Percentiles rank a stretch among this genome's conserved stretches.
Evolutionary conservation across 2,113 vertebrate species (phyloP).

Genomic region (Bettongia penicillata): DNA sequence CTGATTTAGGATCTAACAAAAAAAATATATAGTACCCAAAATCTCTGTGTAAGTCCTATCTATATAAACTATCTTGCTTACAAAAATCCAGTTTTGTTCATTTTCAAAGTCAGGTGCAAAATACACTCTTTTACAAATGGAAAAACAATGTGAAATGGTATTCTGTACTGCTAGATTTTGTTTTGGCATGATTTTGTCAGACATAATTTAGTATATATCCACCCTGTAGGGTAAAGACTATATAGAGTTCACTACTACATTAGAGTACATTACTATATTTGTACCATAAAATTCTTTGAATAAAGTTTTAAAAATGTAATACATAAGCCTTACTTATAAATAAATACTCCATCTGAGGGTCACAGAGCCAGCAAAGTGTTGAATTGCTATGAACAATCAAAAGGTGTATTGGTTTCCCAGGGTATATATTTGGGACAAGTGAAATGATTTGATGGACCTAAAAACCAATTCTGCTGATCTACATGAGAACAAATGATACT

Average conservation of each 20-base stretch:
- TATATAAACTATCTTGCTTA: background rate
- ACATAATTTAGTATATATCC: too few relatives aligned
- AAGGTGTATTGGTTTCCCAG: background rate
- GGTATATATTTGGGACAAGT: background rate
- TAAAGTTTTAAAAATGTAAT: too few relatives aligned
- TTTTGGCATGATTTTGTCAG: too few relatives aligned
- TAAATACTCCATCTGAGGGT: background rate
- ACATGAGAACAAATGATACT: background rate
- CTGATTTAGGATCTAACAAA: background rate
- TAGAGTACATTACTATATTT: too few relatives aligned
- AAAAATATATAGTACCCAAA: background rate
- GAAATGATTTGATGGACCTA: background rate
- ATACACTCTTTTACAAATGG: too few relatives aligned
- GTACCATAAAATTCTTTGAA: too few relatives aligned
- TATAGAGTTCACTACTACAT: too few relatives aligned
- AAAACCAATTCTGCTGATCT: background rate
- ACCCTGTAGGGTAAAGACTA: too few relatives aligned
- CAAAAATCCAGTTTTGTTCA: background rate
- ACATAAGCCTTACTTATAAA: background rate
- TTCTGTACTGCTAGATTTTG: too few relatives aligned
- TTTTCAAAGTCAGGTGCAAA: background rate
- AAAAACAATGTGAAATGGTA: too few relatives aligned
- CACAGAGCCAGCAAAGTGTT: background rate
- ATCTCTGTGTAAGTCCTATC: background rate
- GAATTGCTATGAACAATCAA: background rate